Evolutionary conservation across 2,113 vertebrate genomes (phyloP).

Genomic region (Oplegnathus fasciatus): DNA sequence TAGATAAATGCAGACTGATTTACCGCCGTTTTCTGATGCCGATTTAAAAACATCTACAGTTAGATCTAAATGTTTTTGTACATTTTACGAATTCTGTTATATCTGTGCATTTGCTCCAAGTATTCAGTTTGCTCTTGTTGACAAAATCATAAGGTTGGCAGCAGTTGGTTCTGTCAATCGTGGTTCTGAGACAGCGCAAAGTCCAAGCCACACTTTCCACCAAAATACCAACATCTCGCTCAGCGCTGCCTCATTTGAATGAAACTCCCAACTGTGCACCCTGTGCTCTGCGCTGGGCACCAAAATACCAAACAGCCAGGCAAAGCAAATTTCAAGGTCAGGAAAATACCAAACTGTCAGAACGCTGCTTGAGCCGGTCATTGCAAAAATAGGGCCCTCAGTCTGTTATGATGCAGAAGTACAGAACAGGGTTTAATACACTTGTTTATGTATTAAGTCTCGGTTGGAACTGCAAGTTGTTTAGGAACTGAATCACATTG

Average conservation of each 20-base stretch:
- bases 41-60: not conserved
- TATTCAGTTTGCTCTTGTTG: not conserved
- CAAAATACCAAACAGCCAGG: conserved; percentile 5
- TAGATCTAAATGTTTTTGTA: no score
- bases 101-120: not conserved
- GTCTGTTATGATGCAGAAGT: not conserved
- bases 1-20: not conserved
- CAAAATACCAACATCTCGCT: not conserved
- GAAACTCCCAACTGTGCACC: not conserved
- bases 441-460: not conserved
- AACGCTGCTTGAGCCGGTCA: not conserved
- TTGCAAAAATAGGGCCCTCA: no score
- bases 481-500: not conserved
- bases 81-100: not conserved
- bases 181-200: not conserved
- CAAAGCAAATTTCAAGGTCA: not conserved
- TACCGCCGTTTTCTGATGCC: not conserved
- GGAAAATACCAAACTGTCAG: conserved; percentile 6
- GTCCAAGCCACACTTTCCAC: not conserved
- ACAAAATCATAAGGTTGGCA: conserved; percentile 1
- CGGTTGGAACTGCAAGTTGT: no score
- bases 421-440: not conserved
- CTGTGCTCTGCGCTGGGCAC: not conserved
- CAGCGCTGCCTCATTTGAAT: not conserved
- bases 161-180: no score